Percentiles rank a stretch among this genome's conserved stretches.
Conservation (phyloP, 2,888 invertebrate species). For the Drosophila percnosoma region DNA sequence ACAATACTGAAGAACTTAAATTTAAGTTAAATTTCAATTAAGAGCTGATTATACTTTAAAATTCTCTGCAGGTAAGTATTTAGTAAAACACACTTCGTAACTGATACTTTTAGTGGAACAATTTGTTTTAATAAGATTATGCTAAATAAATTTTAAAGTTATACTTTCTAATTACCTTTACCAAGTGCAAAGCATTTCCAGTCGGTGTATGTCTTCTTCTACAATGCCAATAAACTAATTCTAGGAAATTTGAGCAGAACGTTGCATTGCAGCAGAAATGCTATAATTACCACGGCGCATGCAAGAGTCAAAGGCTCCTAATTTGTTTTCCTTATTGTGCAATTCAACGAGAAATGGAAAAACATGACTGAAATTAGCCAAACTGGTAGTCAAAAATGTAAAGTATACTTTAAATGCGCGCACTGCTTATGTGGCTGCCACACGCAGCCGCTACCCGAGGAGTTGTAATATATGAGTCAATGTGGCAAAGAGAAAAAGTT, state of each 20-base stretch:
- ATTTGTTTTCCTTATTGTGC: conserved; percentile 25
- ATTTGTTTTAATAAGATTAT: background rate
- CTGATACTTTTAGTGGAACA: background rate
- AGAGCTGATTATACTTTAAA: background rate
- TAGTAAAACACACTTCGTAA: background rate
- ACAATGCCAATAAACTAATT: conserved; percentile 14
- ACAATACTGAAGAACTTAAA: too few relatives aligned
- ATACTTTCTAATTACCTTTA: background rate
- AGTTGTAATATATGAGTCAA: conserved; percentile 26
- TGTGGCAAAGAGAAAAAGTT: conserved; percentile 59
- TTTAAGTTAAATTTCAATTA: background rate
- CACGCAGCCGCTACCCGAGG: conserved; percentile 6
- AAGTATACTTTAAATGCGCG: conserved; percentile 54
- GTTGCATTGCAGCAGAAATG: conserved; percentile 58
- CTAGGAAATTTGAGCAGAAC: conserved; percentile 27
- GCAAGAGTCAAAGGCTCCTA: conserved; percentile 42
- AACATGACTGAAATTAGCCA: conserved; percentile 55
- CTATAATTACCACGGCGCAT: conserved; percentile 63
- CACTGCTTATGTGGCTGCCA: conserved; percentile 16
- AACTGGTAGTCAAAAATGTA: conserved; percentile 55
- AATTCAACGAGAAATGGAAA: conserved; percentile 40
- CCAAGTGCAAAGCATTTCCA: background rate
- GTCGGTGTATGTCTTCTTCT: background rate
- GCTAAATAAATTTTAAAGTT: background rate
- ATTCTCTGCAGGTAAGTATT: background rate